Conservation (phyloP, 1,140 invertebrate species). For the Drosophila oshimai region DNA sequence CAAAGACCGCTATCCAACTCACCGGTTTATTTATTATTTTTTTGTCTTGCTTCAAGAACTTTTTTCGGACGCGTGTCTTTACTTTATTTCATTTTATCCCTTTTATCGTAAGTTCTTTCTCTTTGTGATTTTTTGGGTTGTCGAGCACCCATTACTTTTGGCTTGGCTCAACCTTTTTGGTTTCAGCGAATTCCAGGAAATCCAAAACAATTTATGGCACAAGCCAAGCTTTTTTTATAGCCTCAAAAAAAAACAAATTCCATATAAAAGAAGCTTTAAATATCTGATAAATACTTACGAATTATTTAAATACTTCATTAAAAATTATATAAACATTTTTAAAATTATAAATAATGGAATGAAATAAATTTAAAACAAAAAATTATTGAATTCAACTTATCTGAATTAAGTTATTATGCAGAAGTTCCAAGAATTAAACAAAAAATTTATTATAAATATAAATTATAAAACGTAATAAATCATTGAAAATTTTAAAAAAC, state of each 20-base stretch:
- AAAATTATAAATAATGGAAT: not conserved
- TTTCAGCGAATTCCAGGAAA: constrained; percentile 25
- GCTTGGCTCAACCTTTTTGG: constrained; percentile 10
- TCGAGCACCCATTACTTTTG: constrained; percentile 17
- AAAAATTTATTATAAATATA: no score
- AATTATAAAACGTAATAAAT: no score
- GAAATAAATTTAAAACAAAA: no score
- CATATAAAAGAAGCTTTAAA: not conserved
- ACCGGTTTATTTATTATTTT: constrained; percentile 4
- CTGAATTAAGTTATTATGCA: no score
- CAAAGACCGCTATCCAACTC: constrained; percentile 1
- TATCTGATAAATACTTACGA: no score
- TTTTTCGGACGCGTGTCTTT: constrained; percentile 50
- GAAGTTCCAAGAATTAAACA: no score
- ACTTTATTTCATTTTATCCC: constrained; percentile 15
- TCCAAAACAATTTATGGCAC: constrained; percentile 8
- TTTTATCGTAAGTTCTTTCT: constrained; percentile 2
- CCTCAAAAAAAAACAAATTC: not conserved
- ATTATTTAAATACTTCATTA: no score
- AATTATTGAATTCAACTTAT: no score
- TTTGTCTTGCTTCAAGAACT: constrained; percentile 68
- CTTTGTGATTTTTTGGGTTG: not conserved
- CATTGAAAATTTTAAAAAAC: no score
- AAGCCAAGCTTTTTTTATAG: constrained; percentile 16
- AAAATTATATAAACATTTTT: no score